Evolutionary conservation across 23 tunicate genomes (phyloP), one percentile per base, ranked within the genome.

Genomic region (Styela plicata): DNA sequence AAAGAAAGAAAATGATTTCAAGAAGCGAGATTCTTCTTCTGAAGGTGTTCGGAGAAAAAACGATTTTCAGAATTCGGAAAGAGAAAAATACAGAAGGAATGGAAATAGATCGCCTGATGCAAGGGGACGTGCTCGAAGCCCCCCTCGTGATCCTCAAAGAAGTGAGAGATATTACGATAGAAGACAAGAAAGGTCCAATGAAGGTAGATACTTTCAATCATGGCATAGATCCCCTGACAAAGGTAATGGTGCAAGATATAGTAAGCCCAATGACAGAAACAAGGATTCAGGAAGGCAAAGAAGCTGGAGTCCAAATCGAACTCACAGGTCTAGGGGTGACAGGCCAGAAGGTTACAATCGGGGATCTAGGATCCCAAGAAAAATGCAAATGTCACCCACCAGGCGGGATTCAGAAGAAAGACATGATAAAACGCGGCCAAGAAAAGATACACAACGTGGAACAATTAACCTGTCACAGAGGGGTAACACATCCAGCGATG

Each of bases 121-220:
- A n/a, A n/a, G n/a, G n/a, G n/a, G n/a, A n/a, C n/a, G n/a, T n/a
- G n/a, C n/a, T n/a, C n/a, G n/a, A n/a, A n/a, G n/a, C n/a, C n/a
- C n/a, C n/a, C n/a, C n/a, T n/a, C n/a, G 24, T 10, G 63, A 33
- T 74, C 79, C 17, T 52, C 79, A 29, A 17, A 10, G 53, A 74
- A 52, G 79, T 29, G 63, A 29, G 23, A 24, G 74, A 24, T 44
- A 74, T 44, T 29, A 24, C 53, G 53, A 10, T 22, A 18, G 74
- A 24, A 32, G 1, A 21, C 18, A 67, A 74, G 80, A 34, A 21
- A n/a, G 24, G 19, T 66, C 26, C 33, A 57, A 52, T 0, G 27
- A 76, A 76, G 32, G 25, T 13, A 66, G 70, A 66, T 66, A 27
- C 17, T 73, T 30, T 25, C 78, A 73, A 44, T 26, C 34, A 35